Base-by-base conservation (phyloP, 2,888 invertebrate genomes). In the Phymatocera aterrima region DNA sequence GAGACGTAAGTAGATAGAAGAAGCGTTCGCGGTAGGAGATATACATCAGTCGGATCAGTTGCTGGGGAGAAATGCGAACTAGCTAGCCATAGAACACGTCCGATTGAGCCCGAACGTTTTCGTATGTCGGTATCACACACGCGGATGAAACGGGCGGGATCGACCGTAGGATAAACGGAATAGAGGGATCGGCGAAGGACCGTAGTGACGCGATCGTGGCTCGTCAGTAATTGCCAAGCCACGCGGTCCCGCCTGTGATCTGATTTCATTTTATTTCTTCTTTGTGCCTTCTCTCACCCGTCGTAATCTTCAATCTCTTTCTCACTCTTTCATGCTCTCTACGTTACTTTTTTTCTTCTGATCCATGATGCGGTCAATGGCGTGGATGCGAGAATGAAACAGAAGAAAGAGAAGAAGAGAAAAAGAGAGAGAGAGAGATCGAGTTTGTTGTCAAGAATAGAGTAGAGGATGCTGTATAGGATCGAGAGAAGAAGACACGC, bases 211-310 rank as follows among this genome's bases (percentile, higher is more conserved):
- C 18, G 75, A 75, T 60, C 75, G 75, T 60, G 57, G 75, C 72
- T 43, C 75, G 82, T 80, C 82, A 83, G 85, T 85, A 85, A 85
- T 85, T 85, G 84, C 82, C 84, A 83, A 83, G 83, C 84, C 83
- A 85, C 74, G 61, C 80, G 61, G 77, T 48, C 68, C 77, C 37
- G 37, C 82, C 84, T 82, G 82, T 84, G 87, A 87, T 86, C 86
- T 85, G 85, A 85, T 86, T 85, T 85, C 81, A 81, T 85, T 85
- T 87, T 85, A 83, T 83, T 88, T 85, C 86, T 88, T 85, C 86
- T 84, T 83, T 80, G 78, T 83, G 80, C 83, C 70, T 78, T 75
- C 65, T 65, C 82, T 79, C 81, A 78, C 70, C 79, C 80, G 78
- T 60, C 72, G 60, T 64, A 60, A 60, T 24, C 43, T 74, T 77